Base-by-base conservation (phyloP, 2,113 vertebrate genomes). In the Lonchura striata region DNA sequence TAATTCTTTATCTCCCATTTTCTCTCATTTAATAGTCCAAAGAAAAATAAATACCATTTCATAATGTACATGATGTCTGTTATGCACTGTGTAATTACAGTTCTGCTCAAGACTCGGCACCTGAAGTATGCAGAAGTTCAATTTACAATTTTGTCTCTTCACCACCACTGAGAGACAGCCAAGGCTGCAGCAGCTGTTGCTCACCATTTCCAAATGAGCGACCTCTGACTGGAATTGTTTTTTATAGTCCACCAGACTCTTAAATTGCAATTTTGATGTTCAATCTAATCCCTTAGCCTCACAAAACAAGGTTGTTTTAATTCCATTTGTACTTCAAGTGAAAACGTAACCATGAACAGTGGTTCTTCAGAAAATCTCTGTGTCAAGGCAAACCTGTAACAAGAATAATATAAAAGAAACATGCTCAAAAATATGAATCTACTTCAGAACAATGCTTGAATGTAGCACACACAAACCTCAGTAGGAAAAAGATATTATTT, bases 401-500 rank as follows among this genome's bases (percentile, higher is more conserved):
- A 86, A 81, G 5, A 59, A 72, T 69, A 47, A 59, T 72, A 49
- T 75, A 27, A 82, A 92, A 88, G 22, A 92, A 78, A 57, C n/a
- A 63, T 2, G 1, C 27, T 79, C 22, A 78, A 46, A 96, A 90
- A 72, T 46, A 49, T 19, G 3, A 15, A 39, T 78, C 56, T 86
- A n/a, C 41, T 57, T 96, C n/a, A 57, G 60, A 96, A 60, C 49
- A 91, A 57, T 25, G 24, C 13, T 60, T 86, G 46, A 94, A 90
- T 1, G 1, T 14, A n/a, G 35, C 68, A 66, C 21, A 24, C 54
- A 65, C 19, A 83, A 94, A 53, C 49, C 64, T 78, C 66, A 82
- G 31, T 10, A 79, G 39, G 37, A 92, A 92, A 95, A 92, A 83
- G 44, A 52, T 85, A 82, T 49, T 93, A 85, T 87, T 94, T 94